Base-by-base conservation (phyloP, 2,888 invertebrate species). In the Hylaea fasciaria region DNA sequence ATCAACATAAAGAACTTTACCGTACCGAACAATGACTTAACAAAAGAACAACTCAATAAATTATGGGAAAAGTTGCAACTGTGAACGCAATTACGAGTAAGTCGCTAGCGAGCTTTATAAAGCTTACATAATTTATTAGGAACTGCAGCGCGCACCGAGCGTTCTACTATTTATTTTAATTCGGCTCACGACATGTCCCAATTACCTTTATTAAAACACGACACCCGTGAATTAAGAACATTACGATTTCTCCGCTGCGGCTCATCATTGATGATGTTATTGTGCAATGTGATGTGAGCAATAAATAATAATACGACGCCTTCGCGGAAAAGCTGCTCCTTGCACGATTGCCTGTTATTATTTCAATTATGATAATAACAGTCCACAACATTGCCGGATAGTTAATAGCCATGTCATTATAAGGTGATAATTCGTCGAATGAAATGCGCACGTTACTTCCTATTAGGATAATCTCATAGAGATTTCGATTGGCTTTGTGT, bases 81-180 rank as follows among this genome's bases (percentile, higher is more conserved):
- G 81, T 53, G 57, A 68, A 67, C 61, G 62, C 59, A 65, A 71
- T 64, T 62, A n/a, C n/a, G n/a, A n/a, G n/a, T n/a, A 66, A 72
- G 71, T 37, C 37, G 64, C 66, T 68, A 49, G 61, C 54, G 32
- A 60, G 53, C 62, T 69, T 70, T 70, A 76, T 74, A 74, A 68
- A 66, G 71, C 66, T 71, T 76, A 66, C 70, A 82, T 83, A 78
- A 83, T 81, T 83, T 76, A 85, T 81, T 70, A 74, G 71, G 58
- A 67, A 71, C 76, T 75, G 77, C 77, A 79, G 64, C 78, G 65
- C 65, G 62, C 57, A 65, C 71, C 49, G n/a, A 39, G 47, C 32
- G 46, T 43, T 53, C 49, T 44, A 64, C 56, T 63, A 65, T 65
- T 67, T 69, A 69, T 71, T 73, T 70, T 72, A 78, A 80, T 80